Base-by-base conservation (phyloP, 1,140 invertebrate genomes). In the Oryctes rhinoceros region DNA sequence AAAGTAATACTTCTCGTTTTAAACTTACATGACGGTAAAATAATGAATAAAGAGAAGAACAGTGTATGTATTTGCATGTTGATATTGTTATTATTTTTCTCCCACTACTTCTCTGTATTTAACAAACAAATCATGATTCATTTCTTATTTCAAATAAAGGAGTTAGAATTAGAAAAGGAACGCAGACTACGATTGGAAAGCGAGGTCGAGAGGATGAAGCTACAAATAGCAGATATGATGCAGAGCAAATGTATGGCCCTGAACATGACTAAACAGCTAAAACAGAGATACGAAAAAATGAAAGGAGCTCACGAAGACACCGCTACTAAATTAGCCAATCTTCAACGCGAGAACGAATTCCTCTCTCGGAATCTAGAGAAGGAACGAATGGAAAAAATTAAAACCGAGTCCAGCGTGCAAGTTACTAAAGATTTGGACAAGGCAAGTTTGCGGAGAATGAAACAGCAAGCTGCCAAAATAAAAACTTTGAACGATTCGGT, bases 211-310 rank as follows among this genome's bases (percentile, higher is more conserved):
- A 30, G 20, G 39, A 30, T 48, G 48, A 76, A 80, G 13, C 18
- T 76, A 59, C n/a, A 76, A 59, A 48, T 75, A 30, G 71, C 67
- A 24, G 74, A 75, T 75, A 37, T 49, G 48, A 39, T 53, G n/a
- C 20, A 75, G 37, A 24, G 18, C 6, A 78, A 78, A 35, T 76
- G 30, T 6, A 76, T 59, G 47, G 79, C 79, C 6, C n/a, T 80
- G 24, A 76, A 49, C 5, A 71, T 59, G 49, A 78, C 53, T 4
- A 78, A 39, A 44, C 49, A 77, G 20, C 20, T 77, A 44, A 80
- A 80, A 62, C 44, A 67, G 15, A 77, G 59, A 39, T 67, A 80
- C 48, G 75, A 80, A 65, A 78, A 80, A 20, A 30, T 80, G 49
- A 78, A 78, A 37, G 47, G 24, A 5, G 18, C n/a, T 3, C 20